Base-by-base conservation (phyloP, 2,113 vertebrate species). In the Burhinus oedicnemus region DNA sequence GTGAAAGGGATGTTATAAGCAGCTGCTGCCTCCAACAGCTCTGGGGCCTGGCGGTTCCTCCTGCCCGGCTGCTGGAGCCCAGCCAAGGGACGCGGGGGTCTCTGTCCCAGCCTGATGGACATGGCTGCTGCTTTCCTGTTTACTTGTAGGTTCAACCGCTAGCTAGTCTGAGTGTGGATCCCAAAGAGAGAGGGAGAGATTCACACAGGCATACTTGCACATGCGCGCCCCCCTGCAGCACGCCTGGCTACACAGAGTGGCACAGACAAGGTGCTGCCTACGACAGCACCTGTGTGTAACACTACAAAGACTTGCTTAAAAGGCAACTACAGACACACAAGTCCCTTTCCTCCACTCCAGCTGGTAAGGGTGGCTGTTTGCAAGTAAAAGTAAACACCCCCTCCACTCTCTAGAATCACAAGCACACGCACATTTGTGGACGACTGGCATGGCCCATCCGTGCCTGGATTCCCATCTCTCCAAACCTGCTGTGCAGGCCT, bases 201-300 rank as follows among this genome's bases (percentile, higher is more conserved):
- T 16, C 5, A 8, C 2, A 2, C 15, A 11, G 4, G 13, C 17
- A 26, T 13, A 5, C 15, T 61, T 64, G 22, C 21, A 20, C 5
- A 7, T 6, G 12, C n/a, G n/a, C n/a, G n/a, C 11, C 49, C 4
- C 30, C 9, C 4, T 2, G 21, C 0, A 30, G 15, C 18, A 15
- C 1, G 6, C 21, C 55, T 62, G 49, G 16, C 61, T 21, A 7
- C 44, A 8, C 11, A 12, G 23, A 29, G 12, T 23, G 49, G 49
- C 49, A 25, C 23, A 51, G 49, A 23, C 49, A 51, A 51, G 49
- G 49, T 51, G 49, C 49, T 51, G 49, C 22, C 49, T 23, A 13
- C 22, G 12, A 51, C 49, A 51, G 49, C 23, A 49, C 10, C 8
- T 0, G 0, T 26, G 34, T 49, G 8, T 57, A 29, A 57, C 9